Base-by-base conservation (phyloP, 2,113 vertebrate species). In the Rutilus rutilus region DNA sequence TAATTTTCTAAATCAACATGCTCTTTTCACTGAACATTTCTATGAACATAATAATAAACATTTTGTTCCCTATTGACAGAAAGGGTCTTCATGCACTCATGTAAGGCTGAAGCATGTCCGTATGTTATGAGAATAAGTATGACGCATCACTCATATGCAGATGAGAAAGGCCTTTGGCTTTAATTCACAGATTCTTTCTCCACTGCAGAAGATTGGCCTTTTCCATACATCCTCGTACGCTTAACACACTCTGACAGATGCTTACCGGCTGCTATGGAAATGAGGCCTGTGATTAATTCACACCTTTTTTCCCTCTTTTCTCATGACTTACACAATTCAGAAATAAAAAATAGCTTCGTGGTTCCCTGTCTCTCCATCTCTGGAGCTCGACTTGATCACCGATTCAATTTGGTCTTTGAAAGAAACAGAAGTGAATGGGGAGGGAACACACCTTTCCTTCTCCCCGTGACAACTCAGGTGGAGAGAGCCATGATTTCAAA, bases 241-340 rank as follows among this genome's bases (percentile, higher is more conserved):
- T 77, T 77, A 87, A 91, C 52, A 54, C 60, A 81, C 59, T 77
- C 52, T 78, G 86, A 88, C 87, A 88, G 77, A 87, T 80, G 84
- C 87, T 86, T 85, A 90, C 86, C 62, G 82, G 84, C 59, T 88
- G 79, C 80, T 85, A 87, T 86, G 87, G 89, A 91, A 89, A 80
- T 89, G 27, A 89, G 82, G 50, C 23, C 86, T 80, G 60, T 89
- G 82, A 90, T 90, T 89, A 89, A 90, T 89, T 86, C 84, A 54
- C 77, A 85, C 74, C 64, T 82, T 78, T 82, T 78, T 86, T 80
- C 36, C 57, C 30, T 83, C 80, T 82, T 86, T 86, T 86, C 64
- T 85, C 71, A 47, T n/a, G 78, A 84, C 67, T 79, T 85, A 50
- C 39, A 65, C 23, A 67, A 36, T 59, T 83, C 75, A 62, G 74